These are phyloP conservation scores for Gibbula magus DNA, from an alignment of 2,888 invertebrate genomes.

Conservation along the genomic window DNA sequence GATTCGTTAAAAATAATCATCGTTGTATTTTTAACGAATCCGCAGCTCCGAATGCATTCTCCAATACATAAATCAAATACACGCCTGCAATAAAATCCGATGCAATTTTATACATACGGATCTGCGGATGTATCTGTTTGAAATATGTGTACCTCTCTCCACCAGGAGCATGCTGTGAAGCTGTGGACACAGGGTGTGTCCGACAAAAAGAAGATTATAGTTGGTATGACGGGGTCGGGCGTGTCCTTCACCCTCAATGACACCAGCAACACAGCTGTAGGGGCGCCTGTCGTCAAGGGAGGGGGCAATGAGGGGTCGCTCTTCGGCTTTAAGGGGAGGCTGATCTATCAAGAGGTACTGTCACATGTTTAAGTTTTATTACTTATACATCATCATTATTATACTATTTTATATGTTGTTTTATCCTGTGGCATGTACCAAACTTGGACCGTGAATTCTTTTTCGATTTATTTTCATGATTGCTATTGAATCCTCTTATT, in stretches of 20 bases:
- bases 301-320: neutral
- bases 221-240: slow-evolving; percentile 27
- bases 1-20: no score
- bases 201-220: slow-evolving; percentile 7
- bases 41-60: neutral
- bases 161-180: slow-evolving; percentile 9
- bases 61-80: no score
- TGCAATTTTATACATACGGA: neutral
- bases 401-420: no score
- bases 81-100: neutral
- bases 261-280: neutral
- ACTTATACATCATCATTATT: no score
- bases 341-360: slow-evolving; percentile 24
- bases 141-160: no score
- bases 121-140: no score
- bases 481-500: no score
- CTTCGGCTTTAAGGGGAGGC: neutral
- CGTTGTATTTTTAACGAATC: no score
- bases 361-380: no score
- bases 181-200: neutral
- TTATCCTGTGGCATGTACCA: no score
- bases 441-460: no score
- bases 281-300: neutral
- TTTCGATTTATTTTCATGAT: no score
- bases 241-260: slow-evolving; percentile 12